These are phyloP conservation scores for Bombycilla garrulus DNA, from an alignment of 2,113 vertebrate genomes.

Conservation along the genomic window DNA sequence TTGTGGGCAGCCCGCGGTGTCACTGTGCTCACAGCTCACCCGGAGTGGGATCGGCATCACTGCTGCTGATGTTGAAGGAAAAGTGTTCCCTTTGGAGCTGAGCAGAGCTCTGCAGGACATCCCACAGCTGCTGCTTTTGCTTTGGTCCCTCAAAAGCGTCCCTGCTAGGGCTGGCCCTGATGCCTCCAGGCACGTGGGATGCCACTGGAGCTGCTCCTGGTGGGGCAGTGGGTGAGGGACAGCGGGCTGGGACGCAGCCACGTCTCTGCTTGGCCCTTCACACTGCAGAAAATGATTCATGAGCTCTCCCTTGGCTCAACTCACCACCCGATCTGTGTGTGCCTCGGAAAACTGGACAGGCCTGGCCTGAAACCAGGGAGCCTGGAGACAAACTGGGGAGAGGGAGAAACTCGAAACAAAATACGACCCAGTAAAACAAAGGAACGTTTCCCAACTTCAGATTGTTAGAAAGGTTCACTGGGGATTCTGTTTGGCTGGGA, in stretches of 20 bases:
- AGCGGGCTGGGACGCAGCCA: not conserved
- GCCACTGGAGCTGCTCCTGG: not conserved
- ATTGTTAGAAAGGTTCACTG: not conserved
- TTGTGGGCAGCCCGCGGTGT: rapidly evolving
- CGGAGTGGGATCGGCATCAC: not conserved
- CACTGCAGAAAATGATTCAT: not conserved
- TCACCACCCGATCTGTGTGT: rapidly evolving
- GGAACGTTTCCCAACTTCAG: not conserved
- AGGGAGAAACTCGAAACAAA: not conserved
- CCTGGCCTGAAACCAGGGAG: not conserved
- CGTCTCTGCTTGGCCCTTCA: not conserved
- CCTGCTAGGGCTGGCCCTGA: not conserved
- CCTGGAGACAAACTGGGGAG: not conserved
- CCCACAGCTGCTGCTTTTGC: not conserved
- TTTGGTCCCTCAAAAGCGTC: rapidly evolving
- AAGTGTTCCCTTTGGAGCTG: not conserved
- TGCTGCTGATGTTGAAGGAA: not conserved
- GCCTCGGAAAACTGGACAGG: not conserved
- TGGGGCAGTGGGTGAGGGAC: not conserved
- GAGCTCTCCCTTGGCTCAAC: not conserved
- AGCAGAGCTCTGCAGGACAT: not conserved
- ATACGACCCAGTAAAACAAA: not conserved
- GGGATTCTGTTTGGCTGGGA: not conserved
- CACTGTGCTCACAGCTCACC: rapidly evolving
- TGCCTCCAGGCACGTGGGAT: not conserved